Percentiles rank a stretch among this genome's conserved stretches.
Conservation (phyloP, 1,140 invertebrate genomes). For the Monochamus saltuarius region DNA sequence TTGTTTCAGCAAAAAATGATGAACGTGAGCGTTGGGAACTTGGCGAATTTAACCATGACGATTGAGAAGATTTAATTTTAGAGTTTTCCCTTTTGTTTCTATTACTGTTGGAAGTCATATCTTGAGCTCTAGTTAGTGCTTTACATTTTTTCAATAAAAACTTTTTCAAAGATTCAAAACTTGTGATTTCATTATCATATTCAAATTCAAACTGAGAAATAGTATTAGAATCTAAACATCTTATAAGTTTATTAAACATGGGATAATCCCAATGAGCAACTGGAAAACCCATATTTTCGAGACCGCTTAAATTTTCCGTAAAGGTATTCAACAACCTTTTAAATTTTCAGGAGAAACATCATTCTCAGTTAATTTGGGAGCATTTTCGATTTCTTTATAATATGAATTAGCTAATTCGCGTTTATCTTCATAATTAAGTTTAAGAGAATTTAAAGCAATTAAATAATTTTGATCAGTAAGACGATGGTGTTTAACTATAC, state of each 20-base stretch:
- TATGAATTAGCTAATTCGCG: constrained; percentile 18
- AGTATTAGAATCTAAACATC: background rate
- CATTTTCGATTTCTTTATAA: constrained; percentile 9
- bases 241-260: constrained; percentile 4
- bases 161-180: background rate
- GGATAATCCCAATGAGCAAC: constrained; percentile 3
- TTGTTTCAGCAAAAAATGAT: too few relatives aligned
- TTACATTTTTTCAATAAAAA: too few relatives aligned
- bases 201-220: constrained; percentile 2
- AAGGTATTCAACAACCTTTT: background rate
- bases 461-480: constrained; percentile 20
- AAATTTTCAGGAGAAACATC: background rate
- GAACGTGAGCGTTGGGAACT: background rate
- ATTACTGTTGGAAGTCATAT: too few relatives aligned
- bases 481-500: constrained; percentile 1
- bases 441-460: constrained; percentile 18
- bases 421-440: constrained; percentile 20
- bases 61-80: background rate
- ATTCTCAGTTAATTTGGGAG: background rate
- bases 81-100: background rate
- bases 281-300: constrained; percentile 5
- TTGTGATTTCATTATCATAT: constrained; percentile 1
- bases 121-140: too few relatives aligned
- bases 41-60: background rate
- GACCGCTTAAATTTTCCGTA: constrained; percentile 3